phyloP scores from a whole-genome alignment of 2,113 vertebrate species.

The Paramormyrops kingsleyae region DNA sequence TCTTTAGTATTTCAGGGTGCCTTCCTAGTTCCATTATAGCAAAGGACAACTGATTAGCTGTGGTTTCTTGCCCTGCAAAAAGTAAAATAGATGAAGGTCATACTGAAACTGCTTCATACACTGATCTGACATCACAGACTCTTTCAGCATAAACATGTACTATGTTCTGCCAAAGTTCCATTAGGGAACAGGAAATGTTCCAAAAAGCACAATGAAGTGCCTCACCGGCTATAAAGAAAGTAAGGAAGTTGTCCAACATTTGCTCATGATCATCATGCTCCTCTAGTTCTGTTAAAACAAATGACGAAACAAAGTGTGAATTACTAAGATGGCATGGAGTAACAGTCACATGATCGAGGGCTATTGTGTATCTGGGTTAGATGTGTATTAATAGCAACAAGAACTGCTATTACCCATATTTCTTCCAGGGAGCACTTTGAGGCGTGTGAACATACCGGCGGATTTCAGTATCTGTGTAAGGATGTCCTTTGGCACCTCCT shows the following conservation, averaged over 20 bases:
- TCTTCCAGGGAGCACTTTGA: neutral
- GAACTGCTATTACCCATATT: neutral
- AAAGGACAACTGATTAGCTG: conserved; percentile 77
- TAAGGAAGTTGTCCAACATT: conserved; percentile 86
- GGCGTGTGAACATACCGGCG: conserved; percentile 44
- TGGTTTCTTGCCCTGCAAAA: conserved; percentile 80
- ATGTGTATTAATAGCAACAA: neutral
- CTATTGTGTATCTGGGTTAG: neutral
- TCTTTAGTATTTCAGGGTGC: conserved; percentile 75
- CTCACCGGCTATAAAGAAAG: conserved; percentile 86
- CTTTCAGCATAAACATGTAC: neutral
- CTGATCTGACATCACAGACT: neutral
- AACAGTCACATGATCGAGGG: neutral
- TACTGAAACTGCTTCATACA: neutral
- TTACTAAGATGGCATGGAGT: neutral
- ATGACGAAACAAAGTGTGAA: neutral
- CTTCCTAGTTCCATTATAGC: conserved; percentile 77
- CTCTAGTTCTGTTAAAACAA: conserved; percentile 58
- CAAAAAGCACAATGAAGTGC: conserved; percentile 14
- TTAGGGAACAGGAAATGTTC: neutral
- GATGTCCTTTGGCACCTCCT: conserved; percentile 71
- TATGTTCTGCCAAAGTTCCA: neutral
- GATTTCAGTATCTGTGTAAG: conserved; percentile 80
- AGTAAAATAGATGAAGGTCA: neutral
- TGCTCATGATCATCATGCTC: conserved; percentile 66